Evolutionary conservation across 2,113 vertebrate species (phyloP), one percentile per base, ranked within the genome.

Genomic region (Dasyurus viverrinus): DNA sequence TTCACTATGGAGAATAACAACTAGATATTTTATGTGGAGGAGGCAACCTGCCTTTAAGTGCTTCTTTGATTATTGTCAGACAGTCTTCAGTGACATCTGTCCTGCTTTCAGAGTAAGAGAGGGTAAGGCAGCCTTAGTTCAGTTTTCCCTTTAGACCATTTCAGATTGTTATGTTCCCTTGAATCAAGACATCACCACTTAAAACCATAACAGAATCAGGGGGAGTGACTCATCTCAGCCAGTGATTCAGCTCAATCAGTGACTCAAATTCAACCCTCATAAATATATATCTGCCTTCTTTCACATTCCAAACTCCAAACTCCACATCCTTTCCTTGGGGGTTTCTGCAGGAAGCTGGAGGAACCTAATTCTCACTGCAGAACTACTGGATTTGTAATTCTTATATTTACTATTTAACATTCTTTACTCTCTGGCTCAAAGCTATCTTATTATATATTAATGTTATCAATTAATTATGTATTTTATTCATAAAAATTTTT

Each of bases 1-100:
- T 94, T 54, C 89, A 91, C 53, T 53, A 68, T 3, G 4, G n/a
- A 25, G 90, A 96, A 68, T 60, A 92, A 14, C 54, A 91, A 53
- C 30, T 89, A 95, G 90, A 30, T 93, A 92, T 92, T 97, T 94
- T n/a, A 92, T 36, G 57, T 1, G 16, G 68, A 47, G 46, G 46
- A 89, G 46, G 92, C 42, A 26, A 14, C 25, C 89, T 47, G 36
- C 10, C 50, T 92, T 90, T 53, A 11, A 92, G 93, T 52, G 89
- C 14, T 53, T 11, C 89, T 90, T 30, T 76, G 94, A 11, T 36
- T 92, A 0, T 68, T 24, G 55, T 90, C 53, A 8, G 5, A 30
- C 90, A 89, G 19, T 10, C 10, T 91, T 93, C 36, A 27, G 57
- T 91, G 47, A 90, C 91, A 95, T 54, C 96, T 16, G 8, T 46